Conservation (phyloP, 2,113 vertebrate genomes). For the Dascyllus trimaculatus region DNA sequence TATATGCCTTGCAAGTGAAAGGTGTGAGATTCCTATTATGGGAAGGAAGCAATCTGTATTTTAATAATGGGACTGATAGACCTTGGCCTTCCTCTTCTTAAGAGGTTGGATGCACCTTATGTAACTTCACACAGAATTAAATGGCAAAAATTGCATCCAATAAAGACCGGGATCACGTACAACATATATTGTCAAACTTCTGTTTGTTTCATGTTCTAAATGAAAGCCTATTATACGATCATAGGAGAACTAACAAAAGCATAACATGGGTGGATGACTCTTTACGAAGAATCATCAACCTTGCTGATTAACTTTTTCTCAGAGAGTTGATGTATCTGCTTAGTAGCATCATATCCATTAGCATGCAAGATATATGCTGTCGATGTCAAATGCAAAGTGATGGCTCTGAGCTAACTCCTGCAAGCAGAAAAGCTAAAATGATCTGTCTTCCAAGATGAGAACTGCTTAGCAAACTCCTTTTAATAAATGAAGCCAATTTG, state of each 20-base stretch:
- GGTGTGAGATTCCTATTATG: slow-evolving; percentile 66
- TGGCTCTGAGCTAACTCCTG: slow-evolving; percentile 1
- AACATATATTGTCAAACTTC: not conserved
- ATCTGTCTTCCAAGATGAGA: not conserved
- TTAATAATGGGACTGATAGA: slow-evolving; percentile 64
- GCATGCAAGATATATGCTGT: not conserved
- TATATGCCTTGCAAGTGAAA: slow-evolving; percentile 64
- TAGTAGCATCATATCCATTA: not conserved
- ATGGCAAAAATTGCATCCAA: slow-evolving; percentile 2
- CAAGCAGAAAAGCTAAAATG: not conserved
- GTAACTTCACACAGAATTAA: slow-evolving; percentile 39
- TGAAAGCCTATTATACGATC: not conserved
- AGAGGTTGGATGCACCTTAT: slow-evolving; percentile 38
- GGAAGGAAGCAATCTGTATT: slow-evolving; percentile 67
- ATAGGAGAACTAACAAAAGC: not conserved
- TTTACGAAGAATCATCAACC: not conserved
- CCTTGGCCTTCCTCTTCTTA: slow-evolving; percentile 38
- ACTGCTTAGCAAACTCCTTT: slow-evolving; percentile 5
- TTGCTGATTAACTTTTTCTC: not conserved
- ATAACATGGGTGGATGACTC: not conserved
- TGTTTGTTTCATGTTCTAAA: not conserved
- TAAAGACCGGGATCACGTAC: not conserved
- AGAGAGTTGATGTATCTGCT: not conserved
- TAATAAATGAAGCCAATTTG: slow-evolving; percentile 34
- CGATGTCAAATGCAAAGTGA: slow-evolving; percentile 4